Conservation (phyloP, 1,140 invertebrate species). For the Megalonaias nervosa region DNA sequence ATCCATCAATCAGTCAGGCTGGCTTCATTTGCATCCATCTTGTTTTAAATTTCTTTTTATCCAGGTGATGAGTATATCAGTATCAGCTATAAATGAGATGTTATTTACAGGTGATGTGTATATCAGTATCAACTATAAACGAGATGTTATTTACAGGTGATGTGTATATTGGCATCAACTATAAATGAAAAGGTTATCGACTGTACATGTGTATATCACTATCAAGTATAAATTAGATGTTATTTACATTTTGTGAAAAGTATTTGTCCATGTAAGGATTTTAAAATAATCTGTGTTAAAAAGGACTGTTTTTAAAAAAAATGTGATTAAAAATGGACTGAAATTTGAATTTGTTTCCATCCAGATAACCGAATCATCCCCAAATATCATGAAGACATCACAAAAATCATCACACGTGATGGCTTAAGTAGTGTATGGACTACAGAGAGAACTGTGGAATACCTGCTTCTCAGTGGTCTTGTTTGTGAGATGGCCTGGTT, state of each 20-base stretch:
- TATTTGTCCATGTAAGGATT: too few relatives aligned
- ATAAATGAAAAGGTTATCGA: not conserved
- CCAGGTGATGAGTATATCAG: not conserved
- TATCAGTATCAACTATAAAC: conserved; percentile 1
- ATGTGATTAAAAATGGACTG: not conserved
- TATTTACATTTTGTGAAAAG: too few relatives aligned
- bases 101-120: not conserved
- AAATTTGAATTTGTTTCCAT: conserved; percentile 17
- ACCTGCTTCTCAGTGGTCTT: conserved; percentile 65
- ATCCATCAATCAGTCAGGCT: too few relatives aligned
- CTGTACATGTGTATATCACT: not conserved
- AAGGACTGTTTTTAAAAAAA: not conserved
- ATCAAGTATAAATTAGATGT: not conserved
- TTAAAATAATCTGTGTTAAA: too few relatives aligned
- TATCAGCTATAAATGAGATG: not conserved
- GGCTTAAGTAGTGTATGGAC: conserved; percentile 60
- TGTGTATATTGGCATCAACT: not conserved
- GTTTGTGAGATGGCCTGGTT: conserved; percentile 69
- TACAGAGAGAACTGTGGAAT: conserved; percentile 63
- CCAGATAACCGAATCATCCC: conserved; percentile 65
- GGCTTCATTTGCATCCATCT: too few relatives aligned
- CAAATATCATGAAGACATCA: conserved; percentile 62
- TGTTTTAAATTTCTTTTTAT: not conserved
- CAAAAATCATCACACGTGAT: conserved; percentile 45
- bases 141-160: not conserved